These are phyloP conservation scores for Ochropacha duplaris DNA, from an alignment of 2,888 invertebrate species.

Conservation along the genomic window DNA sequence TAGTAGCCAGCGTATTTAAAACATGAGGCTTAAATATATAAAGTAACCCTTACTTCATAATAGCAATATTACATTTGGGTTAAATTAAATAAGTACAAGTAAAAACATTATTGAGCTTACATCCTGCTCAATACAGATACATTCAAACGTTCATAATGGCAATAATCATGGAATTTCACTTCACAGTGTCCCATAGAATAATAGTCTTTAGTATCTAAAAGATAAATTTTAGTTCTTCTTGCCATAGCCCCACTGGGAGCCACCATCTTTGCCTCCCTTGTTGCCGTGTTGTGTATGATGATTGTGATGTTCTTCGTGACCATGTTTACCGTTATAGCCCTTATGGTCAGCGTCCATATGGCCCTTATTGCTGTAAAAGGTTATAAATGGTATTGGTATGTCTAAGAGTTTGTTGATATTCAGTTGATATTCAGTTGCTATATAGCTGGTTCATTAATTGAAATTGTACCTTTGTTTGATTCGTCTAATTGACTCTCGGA, in stretches of 20 bases:
- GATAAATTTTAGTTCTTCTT: slow-evolving; percentile 55
- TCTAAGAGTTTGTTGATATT: too few species aligned
- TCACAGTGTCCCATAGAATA: slow-evolving; percentile 17
- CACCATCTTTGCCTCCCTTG: slow-evolving; percentile 83
- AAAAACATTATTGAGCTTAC: not conserved
- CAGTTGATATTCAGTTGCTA: too few species aligned
- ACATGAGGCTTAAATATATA: not conserved
- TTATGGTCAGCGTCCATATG: slow-evolving; percentile 86
- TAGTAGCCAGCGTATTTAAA: too few species aligned
- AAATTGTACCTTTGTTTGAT: too few species aligned
- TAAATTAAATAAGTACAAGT: not conserved
- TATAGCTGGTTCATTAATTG: too few species aligned
- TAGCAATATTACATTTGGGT: not conserved
- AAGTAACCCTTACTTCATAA: not conserved
- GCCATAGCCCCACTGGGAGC: slow-evolving; percentile 72
- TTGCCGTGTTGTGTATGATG: slow-evolving; percentile 83
- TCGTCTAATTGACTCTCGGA: too few species aligned
- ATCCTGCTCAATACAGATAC: not conserved
- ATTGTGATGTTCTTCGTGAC: slow-evolving; percentile 85
- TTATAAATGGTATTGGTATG: not conserved
- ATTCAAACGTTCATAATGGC: not conserved
- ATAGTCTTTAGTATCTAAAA: slow-evolving; percentile 8
- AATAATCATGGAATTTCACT: slow-evolving; percentile 3
- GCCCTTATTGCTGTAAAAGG: slow-evolving; percentile 82
- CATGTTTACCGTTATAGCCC: slow-evolving; percentile 84